These are phyloP conservation scores for Tetramorium bicarinatum DNA, from an alignment of 2,888 invertebrate species.

Conservation along the genomic window DNA sequence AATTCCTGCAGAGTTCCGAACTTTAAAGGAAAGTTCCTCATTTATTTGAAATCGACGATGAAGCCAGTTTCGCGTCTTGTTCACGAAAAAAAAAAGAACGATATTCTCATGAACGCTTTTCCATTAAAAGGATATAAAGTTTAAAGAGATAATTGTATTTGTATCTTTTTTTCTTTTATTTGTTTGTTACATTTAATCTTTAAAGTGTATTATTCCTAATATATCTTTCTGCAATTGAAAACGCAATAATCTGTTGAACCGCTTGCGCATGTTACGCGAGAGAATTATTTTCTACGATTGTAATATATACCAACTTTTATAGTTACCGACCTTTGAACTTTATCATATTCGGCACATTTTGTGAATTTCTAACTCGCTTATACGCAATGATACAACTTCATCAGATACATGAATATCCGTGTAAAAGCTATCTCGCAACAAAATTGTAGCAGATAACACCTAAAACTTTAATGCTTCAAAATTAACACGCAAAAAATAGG, in stretches of 20 bases:
- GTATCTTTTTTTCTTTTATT: not conserved
- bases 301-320: not conserved
- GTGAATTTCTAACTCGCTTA: slow-evolving; percentile 32
- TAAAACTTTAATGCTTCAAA: slow-evolving; percentile 31
- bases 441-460: slow-evolving; percentile 25
- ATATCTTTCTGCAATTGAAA: slow-evolving; percentile 21
- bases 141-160: slow-evolving; percentile 13
- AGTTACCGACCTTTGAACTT: not conserved
- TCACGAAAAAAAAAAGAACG: not conserved
- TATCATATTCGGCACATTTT: slow-evolving; percentile 20
- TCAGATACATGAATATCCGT: slow-evolving; percentile 22
- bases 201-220: no score
- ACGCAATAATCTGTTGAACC: slow-evolving; percentile 22
- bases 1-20: not conserved
- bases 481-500: slow-evolving; percentile 16
- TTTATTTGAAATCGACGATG: not conserved
- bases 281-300: slow-evolving; percentile 14
- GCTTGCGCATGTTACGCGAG: not conserved
- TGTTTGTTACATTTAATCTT: not conserved
- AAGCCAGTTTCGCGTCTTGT: not conserved
- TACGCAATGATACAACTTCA: slow-evolving; percentile 7
- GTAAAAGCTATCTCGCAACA: slow-evolving; percentile 27
- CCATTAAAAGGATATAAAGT: slow-evolving; percentile 24
- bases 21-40: slow-evolving; percentile 3
- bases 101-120: not conserved